Percentiles rank a stretch among this genome's conserved stretches.
Conservation (phyloP, 2,113 vertebrate genomes). For the Canis aureus region DNA sequence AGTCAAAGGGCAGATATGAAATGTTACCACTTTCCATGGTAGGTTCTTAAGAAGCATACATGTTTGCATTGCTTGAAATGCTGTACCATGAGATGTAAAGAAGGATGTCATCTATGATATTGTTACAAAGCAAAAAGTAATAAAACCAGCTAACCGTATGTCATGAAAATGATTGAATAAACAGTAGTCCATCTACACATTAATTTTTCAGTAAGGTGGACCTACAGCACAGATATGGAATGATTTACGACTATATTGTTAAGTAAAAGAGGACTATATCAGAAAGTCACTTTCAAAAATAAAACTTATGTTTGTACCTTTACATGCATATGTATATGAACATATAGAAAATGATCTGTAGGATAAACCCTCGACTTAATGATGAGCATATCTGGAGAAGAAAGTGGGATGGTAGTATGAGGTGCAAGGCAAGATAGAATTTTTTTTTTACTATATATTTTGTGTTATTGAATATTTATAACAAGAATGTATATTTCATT, state of each 20-base stretch:
- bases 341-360: background rate
- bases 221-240: background rate
- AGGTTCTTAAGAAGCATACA: background rate
- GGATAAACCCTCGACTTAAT: background rate
- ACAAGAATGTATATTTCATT: background rate
- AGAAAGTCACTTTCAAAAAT: background rate
- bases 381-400: background rate
- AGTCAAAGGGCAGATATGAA: background rate
- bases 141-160: background rate
- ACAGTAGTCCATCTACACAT: background rate
- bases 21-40: background rate
- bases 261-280: background rate
- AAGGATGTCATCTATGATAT: background rate
- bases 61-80: background rate
- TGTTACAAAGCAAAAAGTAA: background rate
- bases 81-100: background rate
- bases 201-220: background rate
- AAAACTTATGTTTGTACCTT: background rate
- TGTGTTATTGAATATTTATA: constrained; percentile 1
- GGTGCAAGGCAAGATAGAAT: background rate
- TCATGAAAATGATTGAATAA: background rate
- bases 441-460: constrained; percentile 35
- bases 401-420: background rate
- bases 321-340: background rate
- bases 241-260: background rate